Evolutionary conservation across 1,140 invertebrate species (phyloP).

Genomic region (Micrasema minimum): DNA sequence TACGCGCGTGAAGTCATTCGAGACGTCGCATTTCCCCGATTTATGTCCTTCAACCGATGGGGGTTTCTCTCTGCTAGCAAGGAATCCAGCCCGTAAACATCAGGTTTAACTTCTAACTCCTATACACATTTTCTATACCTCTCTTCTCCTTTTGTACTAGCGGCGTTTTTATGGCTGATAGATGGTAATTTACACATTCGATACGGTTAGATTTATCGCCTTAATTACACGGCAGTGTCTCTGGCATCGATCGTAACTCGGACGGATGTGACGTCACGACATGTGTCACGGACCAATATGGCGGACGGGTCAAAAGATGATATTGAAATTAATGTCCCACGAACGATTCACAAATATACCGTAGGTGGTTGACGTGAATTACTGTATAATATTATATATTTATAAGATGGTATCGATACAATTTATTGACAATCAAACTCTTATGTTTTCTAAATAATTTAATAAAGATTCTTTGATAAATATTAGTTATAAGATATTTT

Average conservation of each 20-base stretch:
- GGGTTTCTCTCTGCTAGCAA: conserved; percentile 12
- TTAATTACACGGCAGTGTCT: conserved; percentile 44
- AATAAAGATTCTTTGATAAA: too few relatives aligned
- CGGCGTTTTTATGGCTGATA: conserved; percentile 43
- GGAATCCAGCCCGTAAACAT: conserved; percentile 30
- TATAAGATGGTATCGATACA: too few relatives aligned
- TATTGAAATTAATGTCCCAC: conserved; percentile 37
- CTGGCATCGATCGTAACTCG: conserved; percentile 39
- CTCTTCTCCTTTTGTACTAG: conserved; percentile 30
- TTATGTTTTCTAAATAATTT: too few relatives aligned
- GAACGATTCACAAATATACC: conserved; percentile 19
- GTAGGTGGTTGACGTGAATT: conserved; percentile 10
- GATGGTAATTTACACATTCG: conserved; percentile 46
- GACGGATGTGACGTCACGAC: conserved; percentile 44
- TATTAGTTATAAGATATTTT: too few relatives aligned
- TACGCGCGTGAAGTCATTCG: conserved; percentile 41
- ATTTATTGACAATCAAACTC: too few relatives aligned
- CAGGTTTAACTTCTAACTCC: conserved; percentile 17
- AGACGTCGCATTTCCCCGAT: conserved; percentile 44
- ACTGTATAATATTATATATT: too few relatives aligned
- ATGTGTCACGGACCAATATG: conserved; percentile 40
- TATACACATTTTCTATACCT: conserved; percentile 13
- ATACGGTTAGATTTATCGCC: conserved; percentile 41
- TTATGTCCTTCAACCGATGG: conserved; percentile 37
- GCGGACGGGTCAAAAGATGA: conserved; percentile 35